Evolutionary conservation across 2,888 invertebrate genomes (phyloP).

Genomic region (Oegoconia quadripuncta): DNA sequence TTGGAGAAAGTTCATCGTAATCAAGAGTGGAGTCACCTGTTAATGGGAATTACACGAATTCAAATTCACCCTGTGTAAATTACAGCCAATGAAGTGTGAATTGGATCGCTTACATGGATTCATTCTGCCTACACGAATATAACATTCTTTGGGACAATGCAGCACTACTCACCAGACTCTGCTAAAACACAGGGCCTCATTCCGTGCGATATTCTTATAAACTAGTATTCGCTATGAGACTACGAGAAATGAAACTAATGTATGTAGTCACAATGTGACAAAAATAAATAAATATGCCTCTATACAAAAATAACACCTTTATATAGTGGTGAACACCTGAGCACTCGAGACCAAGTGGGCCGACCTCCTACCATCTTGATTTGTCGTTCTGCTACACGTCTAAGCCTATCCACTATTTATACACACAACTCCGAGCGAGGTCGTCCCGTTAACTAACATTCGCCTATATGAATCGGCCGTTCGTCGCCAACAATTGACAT

Average conservation of each 20-base stretch:
- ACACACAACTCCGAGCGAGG: slow-evolving; percentile 22
- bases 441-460: slow-evolving; percentile 23
- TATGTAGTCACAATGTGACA: slow-evolving; percentile 45
- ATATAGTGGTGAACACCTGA: slow-evolving; percentile 71
- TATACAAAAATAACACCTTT: slow-evolving; percentile 75
- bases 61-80: too few relatives aligned
- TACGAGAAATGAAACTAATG: slow-evolving; percentile 59
- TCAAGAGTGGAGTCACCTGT: too few relatives aligned
- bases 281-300: slow-evolving; percentile 77
- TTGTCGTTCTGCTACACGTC: slow-evolving; percentile 21
- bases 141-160: slow-evolving; percentile 75
- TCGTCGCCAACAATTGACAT: slow-evolving; percentile 57
- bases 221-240: slow-evolving; percentile 66
- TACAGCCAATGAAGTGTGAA: slow-evolving; percentile 30
- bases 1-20: too few relatives aligned
- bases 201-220: slow-evolving; percentile 63
- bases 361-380: slow-evolving; percentile 19
- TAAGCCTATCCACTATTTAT: slow-evolving; percentile 27
- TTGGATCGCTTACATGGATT: too few relatives aligned
- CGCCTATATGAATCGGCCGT: slow-evolving; percentile 26
- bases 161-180: slow-evolving; percentile 67
- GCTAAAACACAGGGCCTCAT: slow-evolving; percentile 72
- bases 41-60: too few relatives aligned
- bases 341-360: slow-evolving; percentile 50
- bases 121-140: slow-evolving; percentile 56